These are phyloP conservation scores for Propithecus perrieri DNA, from an alignment of 2,797 vertebrate genomes.

Conservation along the genomic window DNA sequence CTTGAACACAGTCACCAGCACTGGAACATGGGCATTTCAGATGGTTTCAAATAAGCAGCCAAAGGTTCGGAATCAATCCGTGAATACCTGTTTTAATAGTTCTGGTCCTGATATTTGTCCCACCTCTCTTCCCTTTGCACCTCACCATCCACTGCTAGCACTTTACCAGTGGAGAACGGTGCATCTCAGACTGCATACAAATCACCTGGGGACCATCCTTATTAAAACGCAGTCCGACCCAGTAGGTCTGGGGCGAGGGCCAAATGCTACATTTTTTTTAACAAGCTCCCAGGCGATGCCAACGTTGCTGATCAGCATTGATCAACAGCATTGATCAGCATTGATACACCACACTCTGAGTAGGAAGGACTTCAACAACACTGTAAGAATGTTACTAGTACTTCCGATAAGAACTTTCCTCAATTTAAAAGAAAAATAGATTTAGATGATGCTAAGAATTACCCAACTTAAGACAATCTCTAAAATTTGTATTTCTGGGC, in stretches of 20 bases:
- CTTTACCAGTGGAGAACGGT: neutral
- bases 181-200: neutral
- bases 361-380: neutral
- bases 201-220: neutral
- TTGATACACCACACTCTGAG: neutral
- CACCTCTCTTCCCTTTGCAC: neutral
- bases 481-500: constrained; percentile 21
- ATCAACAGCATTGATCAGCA: too few relatives aligned
- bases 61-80: neutral
- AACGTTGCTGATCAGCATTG: neutral
- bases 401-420: neutral
- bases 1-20: neutral
- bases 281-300: neutral
- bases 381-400: neutral
- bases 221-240: neutral
- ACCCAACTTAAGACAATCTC: neutral
- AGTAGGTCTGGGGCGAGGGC: neutral
- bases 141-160: neutral
- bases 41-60: neutral
- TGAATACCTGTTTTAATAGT: neutral
- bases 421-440: neutral
- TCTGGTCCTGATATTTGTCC: neutral
- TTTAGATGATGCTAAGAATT: neutral
- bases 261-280: neutral
- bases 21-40: neutral